Percentiles rank a stretch among this genome's conserved stretches.
phyloP scores from a whole-genome alignment of 2,797 vertebrate species.

The Clarias pachynema region DNA sequence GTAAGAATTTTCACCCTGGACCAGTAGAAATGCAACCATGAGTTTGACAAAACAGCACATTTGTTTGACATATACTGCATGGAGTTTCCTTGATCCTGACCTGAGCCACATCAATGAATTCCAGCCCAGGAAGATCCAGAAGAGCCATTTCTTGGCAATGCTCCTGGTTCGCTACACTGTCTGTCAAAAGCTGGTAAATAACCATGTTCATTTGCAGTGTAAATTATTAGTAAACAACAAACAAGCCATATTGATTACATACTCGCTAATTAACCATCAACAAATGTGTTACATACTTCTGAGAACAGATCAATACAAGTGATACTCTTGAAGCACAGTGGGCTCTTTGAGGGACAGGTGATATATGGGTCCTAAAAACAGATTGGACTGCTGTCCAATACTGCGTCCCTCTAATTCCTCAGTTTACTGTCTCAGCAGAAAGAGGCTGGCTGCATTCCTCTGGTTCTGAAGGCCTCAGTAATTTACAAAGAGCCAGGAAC shows the following conservation, averaged over 20 bases:
- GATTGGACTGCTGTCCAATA: constrained; percentile 37
- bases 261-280: constrained; percentile 27
- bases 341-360: constrained; percentile 19
- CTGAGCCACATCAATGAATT: constrained; percentile 60
- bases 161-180: constrained; percentile 3
- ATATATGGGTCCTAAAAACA: constrained; percentile 40
- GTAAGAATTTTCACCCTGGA: constrained; percentile 43
- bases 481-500: constrained; percentile 48
- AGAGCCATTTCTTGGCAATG: constrained; percentile 46
- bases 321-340: constrained; percentile 8
- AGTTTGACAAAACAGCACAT: neutral
- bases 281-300: constrained; percentile 12
- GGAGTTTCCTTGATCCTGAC: neutral
- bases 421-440: constrained; percentile 54
- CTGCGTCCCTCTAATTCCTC: constrained; percentile 35
- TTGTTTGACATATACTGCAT: neutral
- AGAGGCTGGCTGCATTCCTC: constrained; percentile 33
- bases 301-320: constrained; percentile 27
- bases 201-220: constrained; percentile 2
- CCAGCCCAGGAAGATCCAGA: constrained; percentile 66
- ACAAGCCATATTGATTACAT: constrained; percentile 6
- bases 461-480: constrained; percentile 25
- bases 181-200: constrained; percentile 26
- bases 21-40: neutral
- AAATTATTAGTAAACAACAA: constrained; percentile 18